These are phyloP conservation scores for Acanthiza pusilla DNA, from an alignment of 2,797 vertebrate genomes.

Conservation along the genomic window DNA sequence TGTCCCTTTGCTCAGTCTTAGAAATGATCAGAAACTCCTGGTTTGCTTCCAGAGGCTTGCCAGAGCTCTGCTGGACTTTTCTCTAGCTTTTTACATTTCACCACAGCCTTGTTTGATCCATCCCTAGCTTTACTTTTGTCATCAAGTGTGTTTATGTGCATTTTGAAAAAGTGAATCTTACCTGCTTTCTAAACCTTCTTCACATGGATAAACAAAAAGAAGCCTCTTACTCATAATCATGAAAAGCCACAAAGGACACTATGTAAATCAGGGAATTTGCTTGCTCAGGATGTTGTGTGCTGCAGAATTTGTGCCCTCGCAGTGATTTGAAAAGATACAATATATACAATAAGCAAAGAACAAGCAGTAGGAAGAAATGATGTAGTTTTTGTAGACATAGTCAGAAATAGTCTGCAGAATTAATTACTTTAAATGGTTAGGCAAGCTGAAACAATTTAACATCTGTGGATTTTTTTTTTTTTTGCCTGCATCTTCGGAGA, in stretches of 20 bases:
- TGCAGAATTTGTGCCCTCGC: background rate
- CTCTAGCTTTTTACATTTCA: background rate
- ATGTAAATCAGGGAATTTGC: background rate
- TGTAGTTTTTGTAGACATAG: background rate
- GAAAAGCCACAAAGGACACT: background rate
- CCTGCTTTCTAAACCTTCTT: background rate
- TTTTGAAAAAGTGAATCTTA: background rate
- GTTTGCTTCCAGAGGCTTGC: background rate
- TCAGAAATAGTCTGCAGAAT: conserved; percentile 33
- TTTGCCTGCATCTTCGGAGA: background rate
- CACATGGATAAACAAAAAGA: background rate
- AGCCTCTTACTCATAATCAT: background rate
- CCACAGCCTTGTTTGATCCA: background rate
- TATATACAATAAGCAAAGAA: background rate
- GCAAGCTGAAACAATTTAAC: conserved; percentile 48
- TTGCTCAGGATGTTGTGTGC: background rate
- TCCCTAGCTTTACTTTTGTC: background rate
- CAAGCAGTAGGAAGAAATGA: background rate
- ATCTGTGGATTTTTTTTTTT: conserved; percentile 7
- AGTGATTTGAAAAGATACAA: background rate
- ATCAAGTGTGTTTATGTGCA: background rate
- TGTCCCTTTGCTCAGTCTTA: background rate
- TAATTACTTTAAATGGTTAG: conserved; percentile 23
- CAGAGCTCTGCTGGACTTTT: background rate
- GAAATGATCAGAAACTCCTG: background rate